A percentile compares a stretch with the other conserved stretches of the same genome.
phyloP scores from a whole-genome alignment of 2,113 vertebrate genomes.

The Nesoenas mayeri region DNA sequence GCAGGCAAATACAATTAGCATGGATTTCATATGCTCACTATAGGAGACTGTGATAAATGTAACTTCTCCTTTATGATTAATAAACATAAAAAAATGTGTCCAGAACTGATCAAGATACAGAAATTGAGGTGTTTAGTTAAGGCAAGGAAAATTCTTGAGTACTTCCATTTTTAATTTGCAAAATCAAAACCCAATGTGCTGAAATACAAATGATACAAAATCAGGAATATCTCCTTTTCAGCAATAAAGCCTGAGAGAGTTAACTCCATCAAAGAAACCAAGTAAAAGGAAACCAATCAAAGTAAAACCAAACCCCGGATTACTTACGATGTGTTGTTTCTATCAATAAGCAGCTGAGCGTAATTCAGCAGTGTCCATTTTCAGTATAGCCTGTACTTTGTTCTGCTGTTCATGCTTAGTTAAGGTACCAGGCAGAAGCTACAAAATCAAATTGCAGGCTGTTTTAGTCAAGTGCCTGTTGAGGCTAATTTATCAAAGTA shows the following conservation, averaged over 20 bases:
- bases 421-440: not conserved
- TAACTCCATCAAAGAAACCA: not conserved
- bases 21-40: not conserved
- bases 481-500: constrained; percentile 2
- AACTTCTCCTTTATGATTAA: not conserved
- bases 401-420: not conserved
- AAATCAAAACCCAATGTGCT: not conserved
- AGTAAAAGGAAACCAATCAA: not conserved
- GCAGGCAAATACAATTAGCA: not conserved
- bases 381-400: not conserved
- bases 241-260: not conserved
- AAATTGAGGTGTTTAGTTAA: not conserved
- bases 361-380: not conserved
- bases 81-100: not conserved
- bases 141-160: not conserved
- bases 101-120: not conserved
- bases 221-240: not conserved
- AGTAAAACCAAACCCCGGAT: not conserved
- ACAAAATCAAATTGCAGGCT: not conserved
- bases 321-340: not conserved
- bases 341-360: not conserved
- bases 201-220: not conserved
- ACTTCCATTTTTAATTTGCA: not conserved
- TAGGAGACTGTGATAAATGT: not conserved
- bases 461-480: not conserved